Evolutionary conservation across 2,797 vertebrate genomes (phyloP), one percentile per base, ranked within the genome.

Genomic region (Cossypha dichroa): DNA sequence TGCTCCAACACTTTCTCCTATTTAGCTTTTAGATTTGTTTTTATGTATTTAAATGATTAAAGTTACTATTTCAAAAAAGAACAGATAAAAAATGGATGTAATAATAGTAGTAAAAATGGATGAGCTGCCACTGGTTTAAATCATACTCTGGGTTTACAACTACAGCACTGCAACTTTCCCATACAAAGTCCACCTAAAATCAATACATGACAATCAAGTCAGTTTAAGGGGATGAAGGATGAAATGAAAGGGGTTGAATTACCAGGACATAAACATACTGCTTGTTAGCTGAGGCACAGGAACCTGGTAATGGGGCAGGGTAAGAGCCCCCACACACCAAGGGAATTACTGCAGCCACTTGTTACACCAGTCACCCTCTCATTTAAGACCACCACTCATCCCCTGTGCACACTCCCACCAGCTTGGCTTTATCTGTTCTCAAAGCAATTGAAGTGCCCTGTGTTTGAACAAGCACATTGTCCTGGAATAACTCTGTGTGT

Each of bases 211-310:
- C 80, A 73, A 83, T 75, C 88, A 38, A 79, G 77, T 17, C 55
- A 31, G 76, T 90, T 93, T 62, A 72, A 86, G 54, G 43, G 60
- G 88, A 54, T 49, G 90, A 88, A 81, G 66, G 89, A 86, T 72
- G 49, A 90, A 84, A 88, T 36, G 34, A 63, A 94, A 95, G 79
- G 26, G 85, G 90, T 8, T 86, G 69, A 88, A 90, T 92, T 92
- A 81, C 83, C 55, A 25, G 18, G 83, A 88, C 91, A 92, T 74
- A 93, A 94, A 96, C 84, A 86, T 14, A 88, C 66, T 84, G 49
- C 88, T 90, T 14, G 58, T 94, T 94, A 93, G 69, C 76, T 56
- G 72, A 92, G 85, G 73, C 73, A 43, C 62, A 41, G 85, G 81
- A 90, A 86, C 54, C 59, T 23, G 66, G 29, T 83, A 74, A 92